Evolutionary conservation across 2,113 vertebrate species (phyloP), one percentile per base, ranked within the genome.

Genomic region (Dasyprocta punctata): DNA sequence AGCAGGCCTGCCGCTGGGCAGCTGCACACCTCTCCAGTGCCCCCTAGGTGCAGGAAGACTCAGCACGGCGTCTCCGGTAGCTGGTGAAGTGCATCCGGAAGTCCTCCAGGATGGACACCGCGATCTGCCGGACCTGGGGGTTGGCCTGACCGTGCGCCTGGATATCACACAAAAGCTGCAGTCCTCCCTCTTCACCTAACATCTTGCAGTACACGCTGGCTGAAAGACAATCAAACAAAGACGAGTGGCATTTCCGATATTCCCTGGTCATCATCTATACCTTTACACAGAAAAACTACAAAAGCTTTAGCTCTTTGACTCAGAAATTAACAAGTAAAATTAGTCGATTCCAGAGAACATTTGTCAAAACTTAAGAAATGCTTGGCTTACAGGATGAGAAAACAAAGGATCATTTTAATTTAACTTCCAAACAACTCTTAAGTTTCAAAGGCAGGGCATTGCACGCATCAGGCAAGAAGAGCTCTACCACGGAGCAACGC

Each of bases 131-230:
- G 67, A 99, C 99, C 5, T 99, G 99, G 5, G 94, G 90, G 73
- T 99, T 98, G 56, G 99, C 99, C 97, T 99, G 97, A 0, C 96
- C 94, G 96, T 99, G 98, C 9, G 98, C 94, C 81, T 98, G 98
- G 94, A 99, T 99, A 0, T 96, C 97, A 96, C 98, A 98, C 82
- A 99, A 96, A 85, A 99, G 98, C 92, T 98, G 98, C 92, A 99
- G 93, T 77, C 99, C 99, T 28, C 98, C 99, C 97, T 99, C 99
- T 96, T 99, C 99, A 84, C 99, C 96, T 98, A 99, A 95, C 99
- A 99, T 99, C 97, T 98, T 99, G 98, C 99, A 99, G 97, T 99
- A 99, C 36, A 99, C 99, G 94, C 99, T 96, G 38, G 99, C 99
- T 99, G 96, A 60, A 98, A 95, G 93, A 47, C 28, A 92, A 97